Base-by-base conservation (phyloP, 2,888 invertebrate genomes). In the Thysanoteuthis rhombus region DNA sequence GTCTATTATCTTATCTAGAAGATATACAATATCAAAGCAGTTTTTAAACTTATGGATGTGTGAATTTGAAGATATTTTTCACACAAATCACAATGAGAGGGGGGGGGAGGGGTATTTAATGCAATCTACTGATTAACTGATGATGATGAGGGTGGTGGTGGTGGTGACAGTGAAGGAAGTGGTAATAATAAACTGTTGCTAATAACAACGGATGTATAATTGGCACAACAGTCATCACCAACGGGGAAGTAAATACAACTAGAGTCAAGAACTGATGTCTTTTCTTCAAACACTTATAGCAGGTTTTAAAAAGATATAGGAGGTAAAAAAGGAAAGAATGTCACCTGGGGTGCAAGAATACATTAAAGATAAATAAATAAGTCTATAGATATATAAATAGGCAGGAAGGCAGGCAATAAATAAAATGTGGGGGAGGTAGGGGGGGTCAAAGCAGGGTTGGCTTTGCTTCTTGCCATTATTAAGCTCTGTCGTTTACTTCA, bases 401-500 rank as follows among this genome's bases (percentile, higher is more conserved):
- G n/a, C 75, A 75, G n/a, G 75, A n/a, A 75, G 75, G 75, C n/a
- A 75, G 75, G 75, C 32, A 75, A n/a, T 32, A 75, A 75, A 75
- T n/a, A 75, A 75, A 75, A 75, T 75, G n/a, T 12, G 0, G n/a
- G 75, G n/a, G n/a, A 19, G 75, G n/a, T 2, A 19, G 75, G n/a
- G n/a, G n/a, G 75, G n/a, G 75, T 32, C 75, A 75, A 75, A 75
- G 75, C 75, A 75, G 32, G 75, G 75, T 75, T 91, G 91, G 42
- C 91, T 91, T 40, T 40, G 42, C 38, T 91, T 91, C 91, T 91
- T 40, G 32, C 42, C 42, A 32, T 22, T 42, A 28, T 40, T 40
- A 91, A 42, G 91, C 91, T 91, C 91, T 91, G 91, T n/a, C n/a
- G 42, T 42, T 91, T n/a, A 91, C 91, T 91, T 42, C 40, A 42